Base-by-base conservation (phyloP, 37 sponge, comb jelly and placozoan species). In the Beroe ovata region DNA sequence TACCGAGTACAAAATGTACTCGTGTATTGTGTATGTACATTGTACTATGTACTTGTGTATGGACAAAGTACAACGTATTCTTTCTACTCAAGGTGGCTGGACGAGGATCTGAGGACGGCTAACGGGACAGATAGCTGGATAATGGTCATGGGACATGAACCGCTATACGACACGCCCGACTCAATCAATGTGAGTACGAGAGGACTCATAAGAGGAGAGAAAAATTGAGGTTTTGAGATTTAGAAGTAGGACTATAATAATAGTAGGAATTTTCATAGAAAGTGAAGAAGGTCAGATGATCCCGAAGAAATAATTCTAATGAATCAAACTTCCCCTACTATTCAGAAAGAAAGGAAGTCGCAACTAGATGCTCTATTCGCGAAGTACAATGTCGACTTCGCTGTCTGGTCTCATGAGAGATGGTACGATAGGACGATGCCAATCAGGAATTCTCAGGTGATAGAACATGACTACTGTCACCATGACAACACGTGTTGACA, bases 351-450 rank as follows among this genome's bases (percentile, higher is more conserved):
- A 6, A 47, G 11, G 63, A 62, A 29, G 38, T 4, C 21, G 38
- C 54, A 42, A 28, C 22, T 77, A 25, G 84, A 77, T 20, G 25
- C 38, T 42, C 23, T 77, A 54, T 39, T 42, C 14, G 54, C 21
- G 3, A 23, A 77, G 47, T 20, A 77, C 84, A 40, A 77, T 3
- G 84, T 77, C 0, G 84, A 77, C 54, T 77, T 77, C n/a, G 84
- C 47, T 0, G 84, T 77, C 16, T 77, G 84, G 84, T 42, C 54
- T 40, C 84, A 77, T 23, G 84, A 77, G 22, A 38, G 84, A 25
- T 77, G 84, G 84, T 77, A 77, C 54, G 84, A 77, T 0, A 30
- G 84, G 22, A 77, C 54, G 8, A 39, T 33, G 28, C 84, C 84
- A 19, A 77, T 77, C 36, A 77, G 28, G 33, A 39, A 42, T 4